These are phyloP conservation scores for Dryocosmus kuriphilus DNA, from an alignment of 2,888 invertebrate species.

Conservation along the genomic window DNA sequence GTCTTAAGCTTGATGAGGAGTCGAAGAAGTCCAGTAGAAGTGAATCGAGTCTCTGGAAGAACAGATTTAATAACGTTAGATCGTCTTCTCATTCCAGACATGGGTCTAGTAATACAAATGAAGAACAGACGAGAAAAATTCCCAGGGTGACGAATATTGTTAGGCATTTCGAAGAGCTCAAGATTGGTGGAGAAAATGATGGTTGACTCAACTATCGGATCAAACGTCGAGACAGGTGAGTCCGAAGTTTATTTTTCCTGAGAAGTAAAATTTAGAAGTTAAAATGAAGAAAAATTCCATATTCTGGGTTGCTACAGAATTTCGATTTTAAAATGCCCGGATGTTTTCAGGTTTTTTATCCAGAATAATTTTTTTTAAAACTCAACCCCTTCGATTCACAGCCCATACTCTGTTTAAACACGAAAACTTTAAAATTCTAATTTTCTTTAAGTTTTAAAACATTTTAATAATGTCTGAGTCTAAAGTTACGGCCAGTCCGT, in stretches of 20 bases:
- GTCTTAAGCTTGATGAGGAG: conserved; percentile 68
- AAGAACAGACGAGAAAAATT: conserved; percentile 46
- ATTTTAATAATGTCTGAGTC: too few relatives aligned
- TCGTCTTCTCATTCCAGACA: conserved; percentile 63
- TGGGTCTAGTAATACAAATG: neutral
- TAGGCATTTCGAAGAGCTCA: conserved; percentile 76
- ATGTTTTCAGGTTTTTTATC: too few relatives aligned
- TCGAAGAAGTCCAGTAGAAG: conserved; percentile 50
- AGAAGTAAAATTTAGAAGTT: too few relatives aligned
- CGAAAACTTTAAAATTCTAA: too few relatives aligned
- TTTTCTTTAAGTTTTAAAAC: too few relatives aligned
- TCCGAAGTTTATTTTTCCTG: neutral
- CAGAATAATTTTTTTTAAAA: too few relatives aligned
- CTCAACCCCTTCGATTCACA: too few relatives aligned
- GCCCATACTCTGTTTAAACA: too few relatives aligned
- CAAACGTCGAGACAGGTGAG: conserved; percentile 43
- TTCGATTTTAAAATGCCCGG: too few relatives aligned
- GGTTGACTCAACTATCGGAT: conserved; percentile 50
- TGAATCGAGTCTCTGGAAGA: conserved; percentile 60
- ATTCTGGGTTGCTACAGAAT: too few relatives aligned
- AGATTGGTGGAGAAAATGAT: conserved; percentile 73
- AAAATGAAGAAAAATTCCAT: too few relatives aligned
- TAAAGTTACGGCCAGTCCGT: too few relatives aligned
- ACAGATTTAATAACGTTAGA: conserved; percentile 65
- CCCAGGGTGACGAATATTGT: conserved; percentile 73